Base-by-base conservation (phyloP, 1,140 invertebrate species). In the Mamestra configurata region DNA sequence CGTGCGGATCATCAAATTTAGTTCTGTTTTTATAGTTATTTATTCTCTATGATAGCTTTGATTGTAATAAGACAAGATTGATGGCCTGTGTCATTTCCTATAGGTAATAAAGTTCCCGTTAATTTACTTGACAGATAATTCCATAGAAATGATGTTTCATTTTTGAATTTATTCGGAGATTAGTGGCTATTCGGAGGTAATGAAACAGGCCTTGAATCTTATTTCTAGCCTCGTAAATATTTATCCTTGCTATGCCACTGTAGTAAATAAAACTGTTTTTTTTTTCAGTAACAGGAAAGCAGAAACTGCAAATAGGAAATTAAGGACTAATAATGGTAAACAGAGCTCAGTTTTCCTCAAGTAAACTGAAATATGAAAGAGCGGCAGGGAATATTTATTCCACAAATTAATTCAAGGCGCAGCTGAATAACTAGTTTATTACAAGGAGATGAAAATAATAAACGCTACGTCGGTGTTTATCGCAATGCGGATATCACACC, bases 401-500 rank as follows among this genome's bases (percentile, higher is more conserved):
- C 15, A 5, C 1, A n/a, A n/a, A n/a, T 49, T 49, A n/a, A 49
- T 49, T 49, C 15, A 15, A 49, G 20, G 5, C 22, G 7, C 0
- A 15, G 11, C 24, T 24, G 53, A 24, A 13, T 57, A 57, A 24
- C 18, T 24, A 57, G 53, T 24, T 57, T 53, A 22, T 22, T 11
- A 53, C 2, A 57, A 57, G 22, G 24, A 27, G 10, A 27, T 27
- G 22, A 13, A 24, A 11, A 57, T 57, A 22, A 27, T 27, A 57
- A 22, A 27, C 22, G 22, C 22, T 64, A 20, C 1, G n/a, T 22
- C 22, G 20, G 35, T 66, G 20, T 35, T 40, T 40, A 66, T 66
- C 35, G 35, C 61, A 66, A 43, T 66, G 61, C 61, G 61, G 61
- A 66, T 37, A 66, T 66, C 35, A 22, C n/a, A 57, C 11, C 11